Percentiles rank a stretch among this genome's conserved stretches.
Conservation (phyloP, 2,797 vertebrate genomes). For the Chanos chanos region DNA sequence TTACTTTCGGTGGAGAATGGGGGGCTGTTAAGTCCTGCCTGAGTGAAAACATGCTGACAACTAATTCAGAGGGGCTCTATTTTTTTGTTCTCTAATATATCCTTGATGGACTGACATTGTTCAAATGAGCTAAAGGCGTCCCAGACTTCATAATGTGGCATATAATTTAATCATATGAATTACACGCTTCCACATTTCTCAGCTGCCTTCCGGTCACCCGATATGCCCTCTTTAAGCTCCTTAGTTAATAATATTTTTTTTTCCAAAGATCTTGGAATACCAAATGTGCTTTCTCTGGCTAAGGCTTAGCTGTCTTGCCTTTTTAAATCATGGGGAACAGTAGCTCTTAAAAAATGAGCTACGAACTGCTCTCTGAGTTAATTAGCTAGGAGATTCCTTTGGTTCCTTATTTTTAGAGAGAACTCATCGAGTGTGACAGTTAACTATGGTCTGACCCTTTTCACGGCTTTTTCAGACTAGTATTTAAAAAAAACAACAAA, state of each 20-base stretch:
- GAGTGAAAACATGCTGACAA: constrained; percentile 14
- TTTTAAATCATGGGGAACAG: constrained; percentile 30
- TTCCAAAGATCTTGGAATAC: constrained; percentile 22
- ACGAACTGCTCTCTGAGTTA: constrained; percentile 31
- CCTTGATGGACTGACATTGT: constrained; percentile 9
- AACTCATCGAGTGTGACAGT: constrained; percentile 27
- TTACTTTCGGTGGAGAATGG: background rate
- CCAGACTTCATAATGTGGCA: constrained; percentile 24
- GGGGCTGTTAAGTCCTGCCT: background rate
- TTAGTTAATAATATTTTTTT: constrained; percentile 18
- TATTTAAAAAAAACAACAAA: background rate
- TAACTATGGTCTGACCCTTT: constrained; percentile 2
- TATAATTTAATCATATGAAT: constrained; percentile 38
- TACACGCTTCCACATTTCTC: constrained; percentile 14
- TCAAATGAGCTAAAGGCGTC: constrained; percentile 2
- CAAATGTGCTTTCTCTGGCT: constrained; percentile 16
- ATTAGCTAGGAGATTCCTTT: constrained; percentile 21
- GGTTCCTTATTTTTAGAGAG: constrained; percentile 38
- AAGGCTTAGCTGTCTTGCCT: constrained; percentile 2
- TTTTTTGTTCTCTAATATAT: constrained; percentile 6
- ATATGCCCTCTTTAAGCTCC: constrained; percentile 17
- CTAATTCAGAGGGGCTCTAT: background rate
- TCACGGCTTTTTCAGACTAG: background rate
- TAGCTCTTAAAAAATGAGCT: constrained; percentile 6
- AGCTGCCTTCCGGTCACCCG: constrained; percentile 9